phyloP scores from a whole-genome alignment of 1,140 invertebrate genomes.

The Nephila pilipes region DNA sequence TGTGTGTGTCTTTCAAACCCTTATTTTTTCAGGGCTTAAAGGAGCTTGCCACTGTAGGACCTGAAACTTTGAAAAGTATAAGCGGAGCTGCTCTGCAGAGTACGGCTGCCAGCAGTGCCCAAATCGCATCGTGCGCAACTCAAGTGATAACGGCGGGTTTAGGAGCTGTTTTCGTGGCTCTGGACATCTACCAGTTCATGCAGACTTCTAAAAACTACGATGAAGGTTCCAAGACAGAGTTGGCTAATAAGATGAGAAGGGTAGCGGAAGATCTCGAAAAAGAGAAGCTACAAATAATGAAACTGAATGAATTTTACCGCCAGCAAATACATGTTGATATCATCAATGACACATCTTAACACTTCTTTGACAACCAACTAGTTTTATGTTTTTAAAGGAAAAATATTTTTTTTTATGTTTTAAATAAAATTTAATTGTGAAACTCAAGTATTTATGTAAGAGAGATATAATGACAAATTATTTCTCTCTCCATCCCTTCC shows the following conservation, averaged over 20 bases:
- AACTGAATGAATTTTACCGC: conserved; percentile 51
- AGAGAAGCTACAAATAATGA: conserved; percentile 53
- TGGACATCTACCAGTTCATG: conserved; percentile 64
- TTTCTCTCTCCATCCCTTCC: too few relatives aligned
- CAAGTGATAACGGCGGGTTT: conserved; percentile 52
- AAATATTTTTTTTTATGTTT: too few relatives aligned
- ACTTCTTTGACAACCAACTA: not conserved
- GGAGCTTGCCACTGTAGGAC: conserved; percentile 47
- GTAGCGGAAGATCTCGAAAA: conserved; percentile 34
- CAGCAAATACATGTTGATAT: conserved; percentile 53
- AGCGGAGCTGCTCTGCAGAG: conserved; percentile 61
- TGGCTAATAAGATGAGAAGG: conserved; percentile 32
- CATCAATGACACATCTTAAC: conserved; percentile 21
- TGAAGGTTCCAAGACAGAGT: conserved; percentile 64
- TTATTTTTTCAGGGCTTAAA: conserved; percentile 52
- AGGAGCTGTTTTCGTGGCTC: conserved; percentile 65
- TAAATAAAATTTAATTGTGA: too few relatives aligned
- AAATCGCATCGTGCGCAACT: conserved; percentile 48
- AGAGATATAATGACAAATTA: too few relatives aligned
- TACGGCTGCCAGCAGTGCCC: conserved; percentile 52
- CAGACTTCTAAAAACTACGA: conserved; percentile 63
- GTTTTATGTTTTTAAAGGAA: too few relatives aligned
- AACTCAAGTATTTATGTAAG: too few relatives aligned
- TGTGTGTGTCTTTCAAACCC: too few relatives aligned
- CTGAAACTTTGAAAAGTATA: conserved; percentile 63